Conservation (phyloP, 37 sponge, comb jelly and placozoan genomes). For the Aphrocallistes beatrix region DNA sequence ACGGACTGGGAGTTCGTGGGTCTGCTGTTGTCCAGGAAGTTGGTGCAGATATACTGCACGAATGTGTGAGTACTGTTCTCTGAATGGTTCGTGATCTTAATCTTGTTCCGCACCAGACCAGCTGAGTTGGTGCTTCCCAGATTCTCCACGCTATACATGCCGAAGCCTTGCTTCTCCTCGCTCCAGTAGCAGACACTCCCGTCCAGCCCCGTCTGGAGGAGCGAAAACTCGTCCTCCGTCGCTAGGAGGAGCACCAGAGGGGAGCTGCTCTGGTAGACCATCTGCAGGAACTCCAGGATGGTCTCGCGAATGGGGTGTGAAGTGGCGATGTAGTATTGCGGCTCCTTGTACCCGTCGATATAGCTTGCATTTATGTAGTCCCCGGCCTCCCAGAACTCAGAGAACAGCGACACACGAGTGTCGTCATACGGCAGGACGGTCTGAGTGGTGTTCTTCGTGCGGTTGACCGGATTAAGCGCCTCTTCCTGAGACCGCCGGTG, state of each 20-base stretch:
- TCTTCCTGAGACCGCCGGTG: not conserved
- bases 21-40: not conserved
- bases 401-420: not conserved
- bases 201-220: not conserved
- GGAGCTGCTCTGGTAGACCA: not conserved
- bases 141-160: not conserved
- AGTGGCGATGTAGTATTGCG: not conserved
- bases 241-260: not conserved
- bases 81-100: not conserved
- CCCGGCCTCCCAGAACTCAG: not conserved
- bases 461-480: not conserved
- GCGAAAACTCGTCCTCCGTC: not conserved
- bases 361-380: slow-evolving; percentile 1
- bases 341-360: not conserved
- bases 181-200: not conserved
- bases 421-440: not conserved
- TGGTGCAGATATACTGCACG: not conserved
- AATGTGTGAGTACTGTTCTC: slow-evolving; percentile 2
- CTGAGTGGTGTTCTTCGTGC: not conserved
- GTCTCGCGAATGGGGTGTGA: not conserved
- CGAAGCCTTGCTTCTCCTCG: not conserved
- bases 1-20: not conserved
- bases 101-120: not conserved
- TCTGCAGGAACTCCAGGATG: not conserved
- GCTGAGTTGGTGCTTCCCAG: not conserved